Conservation (phyloP, 2,888 invertebrate species). For the Cosmia pyralina region DNA sequence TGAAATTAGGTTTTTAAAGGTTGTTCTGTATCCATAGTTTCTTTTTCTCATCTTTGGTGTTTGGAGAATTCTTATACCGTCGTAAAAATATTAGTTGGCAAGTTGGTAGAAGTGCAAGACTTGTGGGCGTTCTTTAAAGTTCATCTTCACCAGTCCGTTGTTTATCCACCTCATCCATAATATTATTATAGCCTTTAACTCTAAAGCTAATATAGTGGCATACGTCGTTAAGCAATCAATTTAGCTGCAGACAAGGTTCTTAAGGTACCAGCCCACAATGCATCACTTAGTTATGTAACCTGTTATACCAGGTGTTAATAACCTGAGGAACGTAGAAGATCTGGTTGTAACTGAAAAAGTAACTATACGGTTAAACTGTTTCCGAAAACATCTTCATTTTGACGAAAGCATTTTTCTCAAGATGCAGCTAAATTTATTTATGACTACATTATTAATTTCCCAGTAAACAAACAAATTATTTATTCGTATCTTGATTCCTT, state of each 20-base stretch:
- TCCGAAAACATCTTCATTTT: not conserved
- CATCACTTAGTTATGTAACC: not conserved
- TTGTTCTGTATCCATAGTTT: no score
- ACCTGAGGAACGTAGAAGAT: not conserved
- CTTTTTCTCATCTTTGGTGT: no score
- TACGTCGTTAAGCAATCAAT: slow-evolving; percentile 37
- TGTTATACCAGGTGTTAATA: not conserved
- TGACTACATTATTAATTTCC: not conserved
- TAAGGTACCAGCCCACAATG: not conserved
- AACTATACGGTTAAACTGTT: no score
- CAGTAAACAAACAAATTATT: not conserved
- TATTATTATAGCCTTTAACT: not conserved
- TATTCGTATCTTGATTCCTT: not conserved
- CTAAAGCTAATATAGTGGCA: not conserved
- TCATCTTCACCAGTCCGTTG: no score
- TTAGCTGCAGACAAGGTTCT: slow-evolving; percentile 23
- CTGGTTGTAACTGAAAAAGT: not conserved
- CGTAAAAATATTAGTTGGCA: no score
- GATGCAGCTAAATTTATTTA: not conserved
- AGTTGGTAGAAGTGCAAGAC: no score
- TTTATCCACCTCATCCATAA: no score
- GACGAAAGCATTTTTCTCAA: not conserved
- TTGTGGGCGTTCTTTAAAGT: no score
- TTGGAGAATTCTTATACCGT: no score
- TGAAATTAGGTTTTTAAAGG: no score